These are phyloP conservation scores for Stenurella melanura DNA, from an alignment of 2,888 invertebrate species.

Conservation along the genomic window DNA sequence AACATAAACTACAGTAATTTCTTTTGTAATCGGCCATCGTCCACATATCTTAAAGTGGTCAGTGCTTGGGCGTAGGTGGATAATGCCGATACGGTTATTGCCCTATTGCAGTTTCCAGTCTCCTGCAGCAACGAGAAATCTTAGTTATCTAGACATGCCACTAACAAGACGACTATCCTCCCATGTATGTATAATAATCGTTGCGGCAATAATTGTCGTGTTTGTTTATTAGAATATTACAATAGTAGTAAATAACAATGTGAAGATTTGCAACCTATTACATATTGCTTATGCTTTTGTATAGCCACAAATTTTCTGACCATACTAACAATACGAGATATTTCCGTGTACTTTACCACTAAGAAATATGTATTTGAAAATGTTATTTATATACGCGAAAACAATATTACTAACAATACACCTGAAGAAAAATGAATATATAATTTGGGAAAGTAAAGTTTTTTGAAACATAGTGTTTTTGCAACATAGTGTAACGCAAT, in stretches of 20 bases:
- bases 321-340: background rate
- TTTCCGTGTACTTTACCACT: background rate
- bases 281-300: background rate
- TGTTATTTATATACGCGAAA: too few relatives aligned
- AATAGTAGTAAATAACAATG: background rate
- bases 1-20: constrained; percentile 14
- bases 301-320: background rate
- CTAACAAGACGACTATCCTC: constrained; percentile 29
- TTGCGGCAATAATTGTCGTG: constrained; percentile 11
- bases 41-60: constrained; percentile 43
- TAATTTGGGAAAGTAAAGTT: too few relatives aligned
- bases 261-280: background rate
- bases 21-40: constrained; percentile 38
- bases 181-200: constrained; percentile 20
- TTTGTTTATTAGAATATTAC: constrained; percentile 19
- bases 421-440: too few relatives aligned
- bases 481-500: too few relatives aligned
- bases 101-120: constrained; percentile 46
- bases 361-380: too few relatives aligned
- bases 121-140: constrained; percentile 31
- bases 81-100: constrained; percentile 61
- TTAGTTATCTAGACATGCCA: constrained; percentile 28
- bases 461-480: too few relatives aligned
- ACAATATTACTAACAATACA: too few relatives aligned
- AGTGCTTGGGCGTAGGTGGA: constrained; percentile 57